Conservation (phyloP, 2,888 invertebrate species). For the Pegoplata infirma region DNA sequence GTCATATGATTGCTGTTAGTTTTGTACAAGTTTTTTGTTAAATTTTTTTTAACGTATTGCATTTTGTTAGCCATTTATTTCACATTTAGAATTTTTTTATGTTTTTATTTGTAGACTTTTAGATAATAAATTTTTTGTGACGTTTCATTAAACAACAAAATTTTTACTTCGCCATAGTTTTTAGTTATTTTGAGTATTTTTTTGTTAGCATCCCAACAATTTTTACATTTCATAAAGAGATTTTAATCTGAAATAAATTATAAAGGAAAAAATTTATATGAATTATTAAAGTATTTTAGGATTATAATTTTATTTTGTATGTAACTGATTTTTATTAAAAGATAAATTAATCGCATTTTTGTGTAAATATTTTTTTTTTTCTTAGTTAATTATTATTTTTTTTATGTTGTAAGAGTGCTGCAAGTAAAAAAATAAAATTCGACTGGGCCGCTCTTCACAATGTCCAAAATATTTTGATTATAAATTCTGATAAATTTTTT, state of each 20-base stretch:
- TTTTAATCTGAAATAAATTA: conserved; percentile 46
- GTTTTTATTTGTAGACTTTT: conserved; percentile 25
- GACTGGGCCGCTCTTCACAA: no score
- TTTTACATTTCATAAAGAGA: not conserved
- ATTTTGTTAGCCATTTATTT: conserved; percentile 56
- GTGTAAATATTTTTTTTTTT: no score
- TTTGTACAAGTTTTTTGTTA: conserved; percentile 15
- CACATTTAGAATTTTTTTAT: not conserved
- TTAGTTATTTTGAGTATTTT: no score
- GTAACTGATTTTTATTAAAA: no score
- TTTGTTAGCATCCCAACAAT: conserved; percentile 28
- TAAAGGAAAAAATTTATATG: conserved; percentile 18
- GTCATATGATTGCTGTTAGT: conserved; percentile 44
- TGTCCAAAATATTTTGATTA: no score
- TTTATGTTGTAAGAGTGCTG: no score
- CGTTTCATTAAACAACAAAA: conserved; percentile 51
- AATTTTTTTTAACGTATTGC: conserved; percentile 44
- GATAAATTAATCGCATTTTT: no score
- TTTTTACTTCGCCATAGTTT: conserved; percentile 11
- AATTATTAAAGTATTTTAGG: not conserved
- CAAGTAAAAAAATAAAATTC: no score
- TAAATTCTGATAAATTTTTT: no score
- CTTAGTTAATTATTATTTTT: no score
- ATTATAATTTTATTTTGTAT: no score
- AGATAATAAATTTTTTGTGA: conserved; percentile 58